Base-by-base conservation (phyloP, 1,140 invertebrate species). In the Penaeus chinensis region DNA sequence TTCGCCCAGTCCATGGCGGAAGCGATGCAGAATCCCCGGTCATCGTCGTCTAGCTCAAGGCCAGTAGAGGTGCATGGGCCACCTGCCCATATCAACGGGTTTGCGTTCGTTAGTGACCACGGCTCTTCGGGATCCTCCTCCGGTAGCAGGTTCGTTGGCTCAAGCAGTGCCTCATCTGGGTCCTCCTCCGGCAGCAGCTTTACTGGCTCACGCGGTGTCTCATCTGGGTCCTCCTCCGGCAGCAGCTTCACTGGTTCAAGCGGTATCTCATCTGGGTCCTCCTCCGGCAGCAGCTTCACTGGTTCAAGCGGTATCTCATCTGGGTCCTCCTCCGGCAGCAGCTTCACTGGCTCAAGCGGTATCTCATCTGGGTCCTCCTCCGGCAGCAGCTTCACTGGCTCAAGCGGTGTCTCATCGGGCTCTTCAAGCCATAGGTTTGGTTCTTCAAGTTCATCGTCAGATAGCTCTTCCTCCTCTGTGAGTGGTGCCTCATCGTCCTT, bases 1-100 rank as follows among this genome's bases (percentile, higher is more conserved):
- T 89, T 87, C 42, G 89, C 89, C 47, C 74, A 84, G 8, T 89
- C 89, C 62, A 65, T 81, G 22, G 74, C 89, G 11, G 86, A 87
- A 19, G 82, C 89, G 13, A 19, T 82, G 77, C 65, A 89, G 32
- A 66, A 81, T 27, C 62, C n/a, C 8, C 74, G 88, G 1, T 80
- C 82, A 32, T 22, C 42, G 5, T 87, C 86, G 1, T 87, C 86
- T 3, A 62, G 76, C 16, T 78, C 86, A 8, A 65, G 20, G 86
- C 54, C 79, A n/a, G 86, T 61, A 22, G 81, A 82, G 27, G 27
- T 37, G 4, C 3, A 32, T 16, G 71, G 71, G n/a, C 4, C 22
- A 27, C 20, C 20, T 32, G 71, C 71, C 11, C 71, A 74, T 13
- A 20, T 27, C 8, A 74, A 74, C n/a, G 71, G 71, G 2, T 74